Base-by-base conservation (phyloP, 2,888 invertebrate species). In the Corythucha ciliata region DNA sequence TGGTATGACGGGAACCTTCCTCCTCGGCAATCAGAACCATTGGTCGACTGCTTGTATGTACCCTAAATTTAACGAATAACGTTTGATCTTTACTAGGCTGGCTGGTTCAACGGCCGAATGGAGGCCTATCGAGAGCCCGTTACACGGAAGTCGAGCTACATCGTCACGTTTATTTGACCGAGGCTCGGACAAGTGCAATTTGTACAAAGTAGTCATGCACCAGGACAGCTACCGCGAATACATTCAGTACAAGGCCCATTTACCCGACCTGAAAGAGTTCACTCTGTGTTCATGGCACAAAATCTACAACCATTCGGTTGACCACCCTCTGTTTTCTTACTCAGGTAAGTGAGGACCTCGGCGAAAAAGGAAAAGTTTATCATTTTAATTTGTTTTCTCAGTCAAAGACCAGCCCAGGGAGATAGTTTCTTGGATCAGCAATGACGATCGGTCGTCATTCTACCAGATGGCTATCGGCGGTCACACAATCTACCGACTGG, bases 261-360 rank as follows among this genome's bases (percentile, higher is more conserved):
- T 88, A 27, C 85, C 85, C 0, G 80, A 84, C 63, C 64, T 88
- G 60, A 83, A 84, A 61, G 87, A 88, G 66, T 87, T 87, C 66
- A 87, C 87, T 0, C 71, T 88, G 8, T 88, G 88, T 65, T 77
- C 79, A 69, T 88, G 88, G 88, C 78, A 76, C 61, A 83, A 86
- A 62, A 87, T 85, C 64, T 78, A 79, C 61, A 88, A 87, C 63
- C 87, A 88, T 64, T 78, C 79, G 21, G 81, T 80, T 53, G 86
- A 88, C 64, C 88, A 88, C 70, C 84, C 86, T 0, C 67, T 88
- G 48, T 81, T 88, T 65, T 86, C 87, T 14, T 88, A 88, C 66
- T 77, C 85, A 62, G 79, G 88, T 88, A 66, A 79, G 74, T 72
- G 49, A 27, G 22, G 26, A 18, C 32, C n/a, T n/a, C n/a, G n/a